Percentiles rank a stretch among this genome's conserved stretches.
Evolutionary conservation across 2,113 vertebrate species (phyloP).

Genomic region (human): DNA sequence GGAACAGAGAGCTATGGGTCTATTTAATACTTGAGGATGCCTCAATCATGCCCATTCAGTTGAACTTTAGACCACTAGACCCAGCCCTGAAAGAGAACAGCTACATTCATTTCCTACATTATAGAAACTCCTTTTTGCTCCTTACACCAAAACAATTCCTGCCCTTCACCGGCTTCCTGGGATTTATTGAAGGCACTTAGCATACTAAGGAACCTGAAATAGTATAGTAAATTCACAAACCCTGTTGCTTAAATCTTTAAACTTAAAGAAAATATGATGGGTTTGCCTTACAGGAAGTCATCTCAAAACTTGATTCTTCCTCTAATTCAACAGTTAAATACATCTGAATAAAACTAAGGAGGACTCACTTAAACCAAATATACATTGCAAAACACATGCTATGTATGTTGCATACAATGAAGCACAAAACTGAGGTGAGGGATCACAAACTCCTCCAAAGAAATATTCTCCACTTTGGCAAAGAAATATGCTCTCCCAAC

Average conservation of each 20-base stretch:
- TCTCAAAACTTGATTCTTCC: neutral
- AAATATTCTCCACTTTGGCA: neutral
- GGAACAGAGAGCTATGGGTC: neutral
- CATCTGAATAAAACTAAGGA: constrained; percentile 4
- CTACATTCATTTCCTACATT: neutral
- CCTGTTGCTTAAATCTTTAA: neutral
- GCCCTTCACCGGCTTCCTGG: neutral
- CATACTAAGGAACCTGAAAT: neutral
- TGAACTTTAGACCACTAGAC: neutral
- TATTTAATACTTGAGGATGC: neutral
- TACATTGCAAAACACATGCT: neutral
- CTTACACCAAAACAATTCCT: neutral
- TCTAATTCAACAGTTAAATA: neutral
- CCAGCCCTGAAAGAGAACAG: neutral
- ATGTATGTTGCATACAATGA: neutral
- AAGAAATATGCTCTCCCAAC: neutral
- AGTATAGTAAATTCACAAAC: neutral
- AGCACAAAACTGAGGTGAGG: neutral
- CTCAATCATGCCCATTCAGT: neutral
- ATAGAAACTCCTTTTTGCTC: neutral
- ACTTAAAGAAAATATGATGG: neutral
- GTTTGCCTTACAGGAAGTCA: neutral
- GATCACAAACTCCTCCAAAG: neutral
- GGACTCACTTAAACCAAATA: neutral
- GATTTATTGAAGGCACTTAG: neutral